Base-by-base conservation (phyloP, 2,797 vertebrate species). In the Trematomus bernacchii region DNA sequence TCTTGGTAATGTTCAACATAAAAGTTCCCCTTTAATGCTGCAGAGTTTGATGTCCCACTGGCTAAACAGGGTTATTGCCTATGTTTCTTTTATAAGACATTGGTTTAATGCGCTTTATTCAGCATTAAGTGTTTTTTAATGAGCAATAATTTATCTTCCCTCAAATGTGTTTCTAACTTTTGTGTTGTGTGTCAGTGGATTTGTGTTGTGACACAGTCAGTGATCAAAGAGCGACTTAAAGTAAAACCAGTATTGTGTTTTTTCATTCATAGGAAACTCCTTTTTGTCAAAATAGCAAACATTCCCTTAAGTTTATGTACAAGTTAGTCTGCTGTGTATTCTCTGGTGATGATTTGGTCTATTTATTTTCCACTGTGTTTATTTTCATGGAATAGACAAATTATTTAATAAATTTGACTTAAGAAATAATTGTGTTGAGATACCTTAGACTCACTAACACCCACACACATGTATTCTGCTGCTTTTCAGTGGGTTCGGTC, bases 351-450 rank as follows among this genome's bases (percentile, higher is more conserved):
- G 93, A 96, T 96, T 96, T 84, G 96, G 96, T 96, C 95, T 99
- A 99, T 99, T 99, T 99, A 98, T 99, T 97, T 97, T 96, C 62
- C 74, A 79, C 95, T 96, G 95, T 99, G 96, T 96, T 97, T 96
- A 88, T 97, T 96, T 97, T 96, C 95, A 96, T 97, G 96, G 95
- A 87, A 96, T 96, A 90, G 71, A 79, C 80, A 59, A 95, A 97
- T 96, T 96, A 96, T 98, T 97, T 93, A 99, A 99, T 99, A 99
- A 98, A 99, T 97, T 96, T 97, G 95, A 96, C 96, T 97, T 95
- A 97, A 95, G 93, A 95, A 96, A 95, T 92, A 94, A 74, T 37
- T 95, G 94, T 96, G 82, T 85, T 77, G 42, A 69, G 27, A 68
- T 77, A 62, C 52, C 42, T 83, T 69, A 15, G 84, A 90, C 57